Percentiles rank a stretch among this genome's conserved stretches.
Conservation (phyloP, 2,797 vertebrate genomes). For the Oryzias dopingdopingensis region DNA sequence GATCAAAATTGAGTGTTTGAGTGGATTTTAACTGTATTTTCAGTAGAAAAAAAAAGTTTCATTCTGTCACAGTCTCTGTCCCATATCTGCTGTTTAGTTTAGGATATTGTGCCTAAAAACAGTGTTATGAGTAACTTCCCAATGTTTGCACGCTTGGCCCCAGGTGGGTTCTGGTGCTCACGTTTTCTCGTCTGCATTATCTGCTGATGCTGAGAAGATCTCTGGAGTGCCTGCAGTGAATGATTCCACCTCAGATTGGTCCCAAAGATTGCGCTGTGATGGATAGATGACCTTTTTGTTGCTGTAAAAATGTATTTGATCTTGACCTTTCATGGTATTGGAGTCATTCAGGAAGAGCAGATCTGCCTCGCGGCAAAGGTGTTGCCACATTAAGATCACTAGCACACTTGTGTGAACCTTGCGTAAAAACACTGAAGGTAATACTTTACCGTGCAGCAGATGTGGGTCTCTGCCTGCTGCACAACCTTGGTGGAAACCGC, state of each 20-base stretch:
- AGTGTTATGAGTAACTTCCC: no score
- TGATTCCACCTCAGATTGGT: background rate
- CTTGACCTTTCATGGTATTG: slow-evolving; percentile 26
- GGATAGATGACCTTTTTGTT: slow-evolving; percentile 18
- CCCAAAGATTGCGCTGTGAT: slow-evolving; percentile 7
- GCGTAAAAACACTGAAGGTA: slow-evolving; percentile 21
- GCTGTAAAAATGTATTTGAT: slow-evolving; percentile 15
- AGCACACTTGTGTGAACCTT: background rate
- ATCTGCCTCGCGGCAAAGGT: slow-evolving; percentile 1
- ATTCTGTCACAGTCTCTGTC: no score
- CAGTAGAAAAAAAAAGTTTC: no score
- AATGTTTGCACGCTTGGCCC: no score
- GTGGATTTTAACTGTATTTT: no score
- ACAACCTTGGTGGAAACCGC: slow-evolving; percentile 27
- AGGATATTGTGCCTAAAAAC: no score
- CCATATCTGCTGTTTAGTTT: no score
- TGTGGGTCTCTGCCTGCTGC: slow-evolving; percentile 10
- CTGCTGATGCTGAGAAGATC: no score
- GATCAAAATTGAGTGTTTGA: no score
- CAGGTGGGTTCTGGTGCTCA: no score
- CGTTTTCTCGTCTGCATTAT: no score
- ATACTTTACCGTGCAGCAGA: background rate
- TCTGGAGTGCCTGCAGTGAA: no score
- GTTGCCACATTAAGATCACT: slow-evolving; percentile 22
- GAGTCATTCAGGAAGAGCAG: slow-evolving; percentile 1